A percentile compares a stretch with the other conserved stretches of the same genome.
phyloP scores from a whole-genome alignment of 2,113 vertebrate genomes.

The Fulica atra region DNA sequence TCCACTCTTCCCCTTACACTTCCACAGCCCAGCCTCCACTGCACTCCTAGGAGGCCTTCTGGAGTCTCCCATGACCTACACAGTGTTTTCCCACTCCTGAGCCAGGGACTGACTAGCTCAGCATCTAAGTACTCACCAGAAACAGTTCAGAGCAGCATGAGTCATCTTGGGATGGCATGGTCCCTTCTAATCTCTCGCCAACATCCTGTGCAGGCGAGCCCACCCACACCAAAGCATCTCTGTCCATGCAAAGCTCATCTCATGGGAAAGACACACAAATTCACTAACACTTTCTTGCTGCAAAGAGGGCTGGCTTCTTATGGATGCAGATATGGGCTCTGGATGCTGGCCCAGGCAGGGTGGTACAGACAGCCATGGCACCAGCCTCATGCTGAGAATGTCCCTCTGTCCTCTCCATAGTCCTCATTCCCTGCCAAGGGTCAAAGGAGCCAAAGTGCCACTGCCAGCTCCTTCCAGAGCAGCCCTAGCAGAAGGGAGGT shows the following conservation, averaged over 20 bases:
- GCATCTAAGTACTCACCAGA: background rate
- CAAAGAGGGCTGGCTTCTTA: background rate
- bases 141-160: background rate
- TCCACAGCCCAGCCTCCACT: background rate
- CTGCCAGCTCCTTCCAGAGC: background rate
- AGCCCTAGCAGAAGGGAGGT: background rate
- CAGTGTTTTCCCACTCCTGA: background rate
- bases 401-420: background rate
- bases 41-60: background rate
- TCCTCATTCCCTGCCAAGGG: background rate
- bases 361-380: conserved; percentile 1
- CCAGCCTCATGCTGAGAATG: conserved; percentile 30
- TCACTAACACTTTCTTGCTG: background rate
- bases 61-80: background rate
- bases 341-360: background rate
- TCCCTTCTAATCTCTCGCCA: background rate
- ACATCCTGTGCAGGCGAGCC: background rate
- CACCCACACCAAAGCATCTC: background rate
- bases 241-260: background rate
- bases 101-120: background rate
- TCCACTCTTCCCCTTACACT: background rate
- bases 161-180: background rate
- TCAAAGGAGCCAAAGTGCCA: background rate
- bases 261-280: background rate
- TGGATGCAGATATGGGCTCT: background rate